Evolutionary conservation across 2,888 invertebrate genomes (phyloP), one percentile per base, ranked within the genome.

Genomic region (Beris chalybata): DNA sequence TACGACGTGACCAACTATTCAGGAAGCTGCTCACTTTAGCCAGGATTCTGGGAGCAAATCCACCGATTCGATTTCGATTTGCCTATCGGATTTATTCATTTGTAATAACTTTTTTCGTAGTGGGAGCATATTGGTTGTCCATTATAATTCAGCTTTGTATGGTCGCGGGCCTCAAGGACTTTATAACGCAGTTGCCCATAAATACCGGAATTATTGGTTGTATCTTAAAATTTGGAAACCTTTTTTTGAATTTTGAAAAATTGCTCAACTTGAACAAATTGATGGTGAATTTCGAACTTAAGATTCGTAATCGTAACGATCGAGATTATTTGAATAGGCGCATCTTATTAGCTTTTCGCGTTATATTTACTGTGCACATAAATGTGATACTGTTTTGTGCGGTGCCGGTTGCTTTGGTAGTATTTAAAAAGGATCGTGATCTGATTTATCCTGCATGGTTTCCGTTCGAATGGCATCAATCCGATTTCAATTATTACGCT

Each of bases 381-480:
- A n/a, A 43, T 15, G 9, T 56, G 6, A 5, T 44, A 3, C 43
- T 22, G n/a, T 38, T 15, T 22, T 43, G 9, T 22, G 56, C 13
- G 22, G 22, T 22, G 6, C 13, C 12, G 15, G 3, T 44, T 15
- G 9, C 43, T 22, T 43, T 43, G 13, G 43, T 43, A 6, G 13
- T n/a, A 9, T 44, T 56, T 5, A 43, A 38, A 7, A 44, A 44
- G 5, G 43, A 43, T 43, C 22, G 22, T 7, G 15, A 15, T 22
- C 12, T 56, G 7, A 56, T 56, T n/a, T 56, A 43, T 44, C 15
- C n/a, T 3, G 29, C 22, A 6, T 56, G 56, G 56, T 56, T 38
- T 44, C 56, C 56, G 15, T 43, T 56, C 43, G 56, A 56, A 4
- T 56, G 38, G 13, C 6, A 31, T 12, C 9, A 13, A 6, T 56